Base-by-base conservation (phyloP, 2,888 invertebrate genomes). In the Eupelmus urozonus region DNA sequence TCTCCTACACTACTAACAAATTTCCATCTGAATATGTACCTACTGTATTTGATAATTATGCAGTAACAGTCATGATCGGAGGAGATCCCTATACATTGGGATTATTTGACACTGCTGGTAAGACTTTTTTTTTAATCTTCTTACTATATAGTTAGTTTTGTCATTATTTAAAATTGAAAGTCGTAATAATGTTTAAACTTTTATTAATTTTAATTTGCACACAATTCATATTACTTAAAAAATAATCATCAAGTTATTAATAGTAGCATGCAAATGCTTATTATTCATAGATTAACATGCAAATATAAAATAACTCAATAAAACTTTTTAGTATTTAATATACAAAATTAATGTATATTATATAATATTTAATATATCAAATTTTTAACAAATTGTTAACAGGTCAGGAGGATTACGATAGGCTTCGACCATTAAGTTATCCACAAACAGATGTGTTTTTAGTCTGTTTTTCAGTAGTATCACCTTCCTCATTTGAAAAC, bases 381-480 rank as follows among this genome's bases (percentile, higher is more conserved):
- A n/a, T n/a, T n/a, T n/a, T n/a, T n/a, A 20, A 11, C 51, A 23
- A 62, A 23, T 55, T 20, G 13, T 71, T 90, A 90, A 70, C 89
- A 96, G 96, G 96, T 90, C 96, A 96, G 91, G 98, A 99, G 92
- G 98, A 99, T 92, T 99, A 99, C 88, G 99, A 99, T 92, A 93
- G 98, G 90, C 92, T 98, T 86, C 93, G 98, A 88, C 98, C 98
- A 29, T 92, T 99, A 84, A 97, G 97, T 90, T 99, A 99, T 92
- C 98, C 98, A 83, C 98, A 99, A 91, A 99, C 98, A 69, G 99
- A 99, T 91, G 98, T 99, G 81, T 99, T 99, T 92, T 95, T 99
- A 84, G 98, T 99, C 81, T 99, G 98, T 92, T 99, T 98, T 91
- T 98, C 98, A 85, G 98, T 99, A 85, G 98, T 99, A 76, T 98